Evolutionary conservation across 2,888 invertebrate genomes (phyloP).

Genomic region (Norana najaformis): DNA sequence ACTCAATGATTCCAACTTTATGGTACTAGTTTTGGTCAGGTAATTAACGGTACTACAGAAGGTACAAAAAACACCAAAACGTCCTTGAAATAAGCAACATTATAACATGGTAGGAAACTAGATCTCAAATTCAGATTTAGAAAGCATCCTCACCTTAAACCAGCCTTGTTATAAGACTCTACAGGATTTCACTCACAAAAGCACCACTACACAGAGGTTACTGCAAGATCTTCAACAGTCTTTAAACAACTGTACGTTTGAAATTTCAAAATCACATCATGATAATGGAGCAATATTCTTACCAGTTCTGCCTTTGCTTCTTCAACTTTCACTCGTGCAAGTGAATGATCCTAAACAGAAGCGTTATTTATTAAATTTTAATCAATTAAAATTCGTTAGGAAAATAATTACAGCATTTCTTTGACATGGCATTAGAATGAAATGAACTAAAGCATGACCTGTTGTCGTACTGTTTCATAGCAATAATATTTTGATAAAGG

Average conservation of each 20-base stretch:
- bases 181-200: background rate
- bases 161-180: background rate
- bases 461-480: too few relatives aligned
- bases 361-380: background rate
- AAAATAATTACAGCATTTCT: background rate
- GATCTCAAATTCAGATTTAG: background rate
- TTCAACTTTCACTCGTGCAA: slow-evolving; percentile 20
- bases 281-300: background rate
- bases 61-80: background rate
- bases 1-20: background rate
- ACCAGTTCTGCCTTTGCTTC: slow-evolving; percentile 19
- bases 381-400: background rate
- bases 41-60: background rate
- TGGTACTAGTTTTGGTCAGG: too few relatives aligned
- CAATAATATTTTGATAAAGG: too few relatives aligned
- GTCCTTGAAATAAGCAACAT: background rate
- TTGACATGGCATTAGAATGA: background rate
- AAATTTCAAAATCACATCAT: background rate
- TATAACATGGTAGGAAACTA: background rate
- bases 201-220: background rate
- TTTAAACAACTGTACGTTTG: background rate
- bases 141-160: background rate
- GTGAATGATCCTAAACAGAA: background rate
- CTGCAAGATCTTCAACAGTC: background rate
- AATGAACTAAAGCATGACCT: too few relatives aligned